These are phyloP conservation scores for Psittacula echo DNA, from an alignment of 2,797 vertebrate species.

Conservation along the genomic window DNA sequence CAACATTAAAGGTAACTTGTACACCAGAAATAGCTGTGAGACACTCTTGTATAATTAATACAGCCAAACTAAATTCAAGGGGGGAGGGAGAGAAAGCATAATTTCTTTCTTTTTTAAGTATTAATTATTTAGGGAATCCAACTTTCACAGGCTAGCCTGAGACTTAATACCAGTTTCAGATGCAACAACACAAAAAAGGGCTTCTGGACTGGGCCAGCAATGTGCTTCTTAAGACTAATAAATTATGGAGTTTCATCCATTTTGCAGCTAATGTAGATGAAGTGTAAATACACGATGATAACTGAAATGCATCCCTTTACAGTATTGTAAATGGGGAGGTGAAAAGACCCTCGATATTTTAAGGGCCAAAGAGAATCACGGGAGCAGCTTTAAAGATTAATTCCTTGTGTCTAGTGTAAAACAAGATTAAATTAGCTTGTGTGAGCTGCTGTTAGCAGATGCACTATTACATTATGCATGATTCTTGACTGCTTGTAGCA, in stretches of 20 bases:
- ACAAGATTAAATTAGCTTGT: conserved; percentile 79
- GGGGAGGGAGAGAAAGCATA: background rate
- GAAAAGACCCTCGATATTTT: conserved; percentile 45
- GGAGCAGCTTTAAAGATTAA: conserved; percentile 75
- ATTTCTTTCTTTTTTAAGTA: conserved; percentile 16
- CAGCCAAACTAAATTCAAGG: background rate
- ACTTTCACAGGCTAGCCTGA: background rate
- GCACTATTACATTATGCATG: conserved; percentile 79
- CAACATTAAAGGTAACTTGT: background rate
- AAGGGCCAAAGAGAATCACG: conserved; percentile 67
- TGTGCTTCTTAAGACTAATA: conserved; percentile 41
- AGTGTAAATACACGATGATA: conserved; percentile 50
- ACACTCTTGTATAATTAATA: background rate
- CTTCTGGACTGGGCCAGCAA: background rate
- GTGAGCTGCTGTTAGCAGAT: conserved; percentile 79
- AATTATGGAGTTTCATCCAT: conserved; percentile 50
- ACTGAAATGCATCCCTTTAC: conserved; percentile 57
- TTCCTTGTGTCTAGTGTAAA: conserved; percentile 76
- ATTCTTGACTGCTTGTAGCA: conserved; percentile 73
- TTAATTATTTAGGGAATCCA: background rate
- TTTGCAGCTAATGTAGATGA: conserved; percentile 66
- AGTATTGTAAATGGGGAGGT: conserved; percentile 62
- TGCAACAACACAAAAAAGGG: background rate
- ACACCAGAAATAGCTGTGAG: background rate
- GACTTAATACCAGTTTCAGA: conserved; percentile 19